Evolutionary conservation across 1,140 invertebrate genomes (phyloP), one percentile per base, ranked within the genome.

Genomic region (Zaprionus camerounensis): DNA sequence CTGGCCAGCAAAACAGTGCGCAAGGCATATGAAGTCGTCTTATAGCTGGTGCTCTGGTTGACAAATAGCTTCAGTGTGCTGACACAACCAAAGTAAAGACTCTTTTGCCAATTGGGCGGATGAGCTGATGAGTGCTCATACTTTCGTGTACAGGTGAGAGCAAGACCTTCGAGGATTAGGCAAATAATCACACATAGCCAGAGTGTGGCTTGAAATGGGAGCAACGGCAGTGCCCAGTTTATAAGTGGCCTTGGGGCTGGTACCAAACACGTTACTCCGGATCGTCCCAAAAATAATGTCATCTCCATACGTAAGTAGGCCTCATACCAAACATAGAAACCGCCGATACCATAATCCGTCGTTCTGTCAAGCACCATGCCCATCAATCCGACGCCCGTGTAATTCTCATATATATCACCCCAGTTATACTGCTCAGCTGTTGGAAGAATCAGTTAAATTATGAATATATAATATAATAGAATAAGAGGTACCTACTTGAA

Each of bases 181-280:
- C 80, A 84, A 7, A 71, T 1, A 13, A 78, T 15, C 1, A 92
- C 80, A 28, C 75, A 82, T 5, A 92, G 9, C 91, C 91, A 92
- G 0, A 92, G 70, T 2, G 51, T 62, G 6, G 62, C 31, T 51
- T 91, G 84, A 64, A 92, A 92, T 12, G 91, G 91, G 6, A 63
- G 77, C 6, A 92, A 62, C 0, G 91, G 74, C 12, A 92, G 59
- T 1, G 77, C 61, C 91, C 91, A 92, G 61, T 84, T 92, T 5
- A 83, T 85, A 2, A 84, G 31, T 4, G 75, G 76, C 22, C 59
- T 51, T 0, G 91, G 85, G 4, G 75, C 75, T 1, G 91, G 91
- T n/a, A 92, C 91, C 11, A 92, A 38, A 11, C 91, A 92, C 1
- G 87, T 91, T 11, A 90, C 73, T 3, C 87, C 91, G 5, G 91